A percentile compares a stretch with the other conserved stretches of the same genome.
phyloP scores from a whole-genome alignment of 2,888 invertebrate genomes.

The Chymomyza amoena region DNA sequence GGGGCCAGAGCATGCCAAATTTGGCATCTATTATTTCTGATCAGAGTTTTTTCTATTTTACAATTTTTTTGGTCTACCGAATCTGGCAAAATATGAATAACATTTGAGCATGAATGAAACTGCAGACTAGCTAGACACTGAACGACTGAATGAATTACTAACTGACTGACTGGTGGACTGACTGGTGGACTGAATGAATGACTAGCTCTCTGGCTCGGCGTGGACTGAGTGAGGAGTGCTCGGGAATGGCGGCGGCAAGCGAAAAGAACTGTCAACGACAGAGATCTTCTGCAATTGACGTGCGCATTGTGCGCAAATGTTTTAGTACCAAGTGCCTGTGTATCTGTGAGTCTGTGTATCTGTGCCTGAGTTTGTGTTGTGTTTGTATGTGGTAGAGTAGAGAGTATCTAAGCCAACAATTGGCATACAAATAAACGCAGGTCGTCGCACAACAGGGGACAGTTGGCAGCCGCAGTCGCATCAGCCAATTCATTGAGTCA shows the following conservation, averaged over 20 bases:
- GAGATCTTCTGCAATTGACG: constrained; percentile 77
- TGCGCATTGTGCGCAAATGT: constrained; percentile 74
- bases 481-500: constrained; percentile 36
- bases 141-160: not conserved
- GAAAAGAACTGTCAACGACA: constrained; percentile 74
- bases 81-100: constrained; percentile 64
- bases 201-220: not conserved
- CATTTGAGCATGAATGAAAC: constrained; percentile 42
- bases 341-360: not conserved
- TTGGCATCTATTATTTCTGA: not conserved
- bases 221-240: not conserved
- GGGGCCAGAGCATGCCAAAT: not conserved
- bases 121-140: not conserved
- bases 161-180: constrained; percentile 22
- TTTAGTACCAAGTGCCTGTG: constrained; percentile 29
- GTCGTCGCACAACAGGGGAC: constrained; percentile 8
- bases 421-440: constrained; percentile 5
- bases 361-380: not conserved
- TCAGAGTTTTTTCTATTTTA: not conserved
- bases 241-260: not conserved
- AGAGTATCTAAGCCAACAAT: constrained; percentile 54
- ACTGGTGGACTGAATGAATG: not conserved
- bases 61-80: constrained; percentile 12
- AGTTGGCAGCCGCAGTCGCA: constrained; percentile 41
- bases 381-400: not conserved